Evolutionary conservation across 37 sponge, comb jelly and placozoan genomes (phyloP), one percentile per base, ranked within the genome.

Genomic region (Theonella swinhoei): DNA sequence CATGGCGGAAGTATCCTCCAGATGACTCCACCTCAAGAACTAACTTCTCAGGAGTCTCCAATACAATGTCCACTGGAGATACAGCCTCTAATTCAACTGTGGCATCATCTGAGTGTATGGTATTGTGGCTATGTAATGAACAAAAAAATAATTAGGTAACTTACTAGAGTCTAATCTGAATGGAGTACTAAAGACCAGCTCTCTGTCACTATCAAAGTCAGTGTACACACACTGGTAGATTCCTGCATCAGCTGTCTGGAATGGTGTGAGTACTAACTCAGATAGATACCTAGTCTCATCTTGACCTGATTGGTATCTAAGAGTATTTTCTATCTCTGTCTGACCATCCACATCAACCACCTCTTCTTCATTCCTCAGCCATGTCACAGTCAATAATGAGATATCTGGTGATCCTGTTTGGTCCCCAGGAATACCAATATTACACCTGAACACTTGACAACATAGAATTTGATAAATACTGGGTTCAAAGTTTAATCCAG

Each of bases 181-280:
- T 22, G 85, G 85, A 59, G 41, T 60, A 28, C 76, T 59, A 24
- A 60, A 38, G 65, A 77, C 7, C 19, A 84, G 42, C 43, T 84
- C 81, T n/a, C 70, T 32, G 28, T 42, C 77, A 68, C 38, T 31
- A 34, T 69, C 42, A 32, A 1, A 32, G 30, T 68, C 82, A 34
- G 71, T 71, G 77, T 75, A 76, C 62, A 84, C 60, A 68, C 85
- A 84, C 77, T 84, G 85, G 61, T 84, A 84, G 36, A 77, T 60
- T 34, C 85, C 85, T 8, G 61, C 77, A 76, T 84, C 77, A 34
- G 85, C 68, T 1, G 3, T 29, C 20, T 33, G 34, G 40, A 84
- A 84, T 75, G 8, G 65, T 32, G 24, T 7, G 59, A 80, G 65
- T 19, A 11, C 20, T 1, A 76, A 61, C 54, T 47, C 11, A 47